A percentile compares a stretch with the other conserved stretches of the same genome.
Evolutionary conservation across 1,140 invertebrate species (phyloP).

Genomic region (Mesaphorura yosii): DNA sequence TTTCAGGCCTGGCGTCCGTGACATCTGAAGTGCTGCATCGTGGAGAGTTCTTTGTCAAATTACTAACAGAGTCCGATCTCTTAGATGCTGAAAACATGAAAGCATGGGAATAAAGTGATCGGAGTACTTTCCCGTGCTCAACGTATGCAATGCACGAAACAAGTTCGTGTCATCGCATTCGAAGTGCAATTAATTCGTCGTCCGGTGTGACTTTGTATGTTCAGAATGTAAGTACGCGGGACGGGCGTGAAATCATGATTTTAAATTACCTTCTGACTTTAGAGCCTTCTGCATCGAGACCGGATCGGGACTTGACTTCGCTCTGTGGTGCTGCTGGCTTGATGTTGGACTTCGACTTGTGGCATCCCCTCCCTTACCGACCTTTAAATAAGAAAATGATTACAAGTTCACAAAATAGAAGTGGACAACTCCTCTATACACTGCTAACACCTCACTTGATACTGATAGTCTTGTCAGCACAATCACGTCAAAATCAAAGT

Average conservation of each 20-base stretch:
- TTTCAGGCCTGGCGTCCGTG: conserved; percentile 33
- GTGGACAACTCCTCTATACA: no score
- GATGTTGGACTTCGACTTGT: no score
- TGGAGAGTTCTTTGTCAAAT: conserved; percentile 25
- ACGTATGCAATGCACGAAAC: no score
- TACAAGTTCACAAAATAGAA: no score
- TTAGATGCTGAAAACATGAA: conserved; percentile 21
- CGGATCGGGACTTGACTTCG: conserved; percentile 57
- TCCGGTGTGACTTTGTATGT: neutral
- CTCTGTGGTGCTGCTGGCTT: conserved; percentile 48
- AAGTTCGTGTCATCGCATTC: no score
- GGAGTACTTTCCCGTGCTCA: no score
- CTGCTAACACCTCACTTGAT: no score
- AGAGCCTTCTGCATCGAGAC: conserved; percentile 40
- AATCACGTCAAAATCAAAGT: no score
- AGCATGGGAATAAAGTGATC: no score
- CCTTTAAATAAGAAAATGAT: no score
- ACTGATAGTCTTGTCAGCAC: no score
- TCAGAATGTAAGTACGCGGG: neutral
- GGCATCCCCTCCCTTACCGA: no score
- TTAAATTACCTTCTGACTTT: conserved; percentile 12
- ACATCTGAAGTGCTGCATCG: conserved; percentile 12
- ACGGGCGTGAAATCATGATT: neutral
- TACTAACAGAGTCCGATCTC: conserved; percentile 28
- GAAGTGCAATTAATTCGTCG: neutral